Base-by-base conservation (phyloP, 1,140 invertebrate genomes). In the Camponotus vicinus region DNA sequence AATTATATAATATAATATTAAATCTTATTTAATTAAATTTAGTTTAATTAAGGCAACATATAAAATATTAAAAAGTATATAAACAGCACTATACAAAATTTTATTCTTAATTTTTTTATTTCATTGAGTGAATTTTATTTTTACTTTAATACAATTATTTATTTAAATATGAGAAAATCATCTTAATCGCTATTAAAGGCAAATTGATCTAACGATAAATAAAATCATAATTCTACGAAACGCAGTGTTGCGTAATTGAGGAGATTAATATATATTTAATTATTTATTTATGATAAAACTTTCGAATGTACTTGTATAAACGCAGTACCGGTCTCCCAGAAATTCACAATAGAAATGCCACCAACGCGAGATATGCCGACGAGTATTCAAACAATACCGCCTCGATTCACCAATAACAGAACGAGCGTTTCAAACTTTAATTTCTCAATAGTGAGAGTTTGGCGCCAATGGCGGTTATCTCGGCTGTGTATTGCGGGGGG, bases 371-470 rank as follows among this genome's bases (percentile, higher is more conserved):
- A 64, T 15, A 40, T 32, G 52, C 13, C 11, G 34, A 59, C 49
- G 66, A 34, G 52, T 64, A 61, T n/a, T 42, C 13, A 32, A 66
- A 67, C 21, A 64, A 18, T 64, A 18, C 13, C 40, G 18, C 27
- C 13, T n/a, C 40, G 11, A 45, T 21, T 52, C 9, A 15, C n/a
- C 40, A 40, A 40, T 66, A 37, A 66, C 9, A 37, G 42, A 42
- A 18, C 45, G 27, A 76, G 40, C 13, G 42, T 78, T 66, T 78
- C 73, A 45, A 57, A n/a, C 61, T 85, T 55, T 52, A 66, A 59
- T 80, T 80, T 67, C 82, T 78, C 71, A 71, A 82, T 82, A 82
- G 67, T 37, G 49, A 71, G 66, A 57, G 45, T 18, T 66, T 42
- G 37, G 79, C 52, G 37, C 37, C 79, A 45, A 45, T 18, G 55